These are phyloP conservation scores for Falco peregrinus DNA, from an alignment of 2,797 vertebrate genomes.

Conservation along the genomic window DNA sequence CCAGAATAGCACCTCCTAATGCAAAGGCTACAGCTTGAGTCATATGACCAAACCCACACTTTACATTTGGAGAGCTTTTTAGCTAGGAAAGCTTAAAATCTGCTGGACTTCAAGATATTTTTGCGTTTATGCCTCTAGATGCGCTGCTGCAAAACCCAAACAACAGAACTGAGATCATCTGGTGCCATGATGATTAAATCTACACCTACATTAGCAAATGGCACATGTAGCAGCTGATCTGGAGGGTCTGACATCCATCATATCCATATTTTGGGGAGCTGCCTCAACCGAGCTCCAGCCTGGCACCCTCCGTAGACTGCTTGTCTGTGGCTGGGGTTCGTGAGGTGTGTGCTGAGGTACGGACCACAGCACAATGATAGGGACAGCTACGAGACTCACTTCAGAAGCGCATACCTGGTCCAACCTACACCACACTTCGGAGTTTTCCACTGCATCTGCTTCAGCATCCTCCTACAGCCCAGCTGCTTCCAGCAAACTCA, in stretches of 20 bases:
- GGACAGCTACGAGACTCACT: background rate
- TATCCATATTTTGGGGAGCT: background rate
- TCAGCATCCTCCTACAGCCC: background rate
- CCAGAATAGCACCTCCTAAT: background rate
- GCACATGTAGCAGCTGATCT: rapidly evolving
- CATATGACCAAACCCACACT: background rate
- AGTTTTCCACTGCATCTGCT: background rate
- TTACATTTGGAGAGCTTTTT: background rate
- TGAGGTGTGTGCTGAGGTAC: background rate
- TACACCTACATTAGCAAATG: rapidly evolving
- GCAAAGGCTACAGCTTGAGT: background rate
- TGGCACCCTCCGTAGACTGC: rapidly evolving
- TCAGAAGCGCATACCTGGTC: background rate
- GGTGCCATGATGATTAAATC: rapidly evolving
- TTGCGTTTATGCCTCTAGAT: background rate
- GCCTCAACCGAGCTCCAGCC: background rate
- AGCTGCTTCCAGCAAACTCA: background rate
- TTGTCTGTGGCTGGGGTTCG: too few species aligned
- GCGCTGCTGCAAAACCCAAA: background rate
- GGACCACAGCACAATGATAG: rapidly evolving
- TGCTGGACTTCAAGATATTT: background rate
- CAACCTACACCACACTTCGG: background rate
- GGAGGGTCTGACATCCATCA: background rate
- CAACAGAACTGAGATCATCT: too few species aligned
- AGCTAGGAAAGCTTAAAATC: background rate